Evolutionary conservation across 2,113 vertebrate species (phyloP).

Genomic region (Ahaetulla prasina): DNA sequence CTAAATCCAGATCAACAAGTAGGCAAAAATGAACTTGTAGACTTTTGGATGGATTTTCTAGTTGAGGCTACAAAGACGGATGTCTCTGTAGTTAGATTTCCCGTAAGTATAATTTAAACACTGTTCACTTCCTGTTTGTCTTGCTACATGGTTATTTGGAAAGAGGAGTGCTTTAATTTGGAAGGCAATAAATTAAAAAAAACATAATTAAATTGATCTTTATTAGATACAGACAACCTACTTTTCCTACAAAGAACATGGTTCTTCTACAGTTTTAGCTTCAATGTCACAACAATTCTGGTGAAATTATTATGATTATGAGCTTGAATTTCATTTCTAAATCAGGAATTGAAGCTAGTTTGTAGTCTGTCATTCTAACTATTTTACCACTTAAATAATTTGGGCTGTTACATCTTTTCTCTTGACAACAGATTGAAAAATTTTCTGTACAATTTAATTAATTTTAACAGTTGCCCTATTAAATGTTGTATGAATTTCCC

Average conservation of each 20-base stretch:
- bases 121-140: not conserved
- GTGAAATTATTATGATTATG: not conserved
- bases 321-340: not conserved
- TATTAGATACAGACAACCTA: not conserved
- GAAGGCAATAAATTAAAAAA: slow-evolving; percentile 19
- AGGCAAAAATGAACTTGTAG: slow-evolving; percentile 87
- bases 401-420: not conserved
- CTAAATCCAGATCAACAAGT: slow-evolving; percentile 77
- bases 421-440: not conserved
- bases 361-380: not conserved
- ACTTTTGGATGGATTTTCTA: slow-evolving; percentile 99
- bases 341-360: not conserved
- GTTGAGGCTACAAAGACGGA: slow-evolving; percentile 93
- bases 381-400: not conserved
- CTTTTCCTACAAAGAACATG: not conserved
- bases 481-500: not conserved
- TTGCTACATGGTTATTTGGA: not conserved
- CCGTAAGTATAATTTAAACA: slow-evolving; percentile 72
- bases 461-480: not conserved
- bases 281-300: not conserved
- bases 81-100: slow-evolving; percentile 92
- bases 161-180: not conserved
- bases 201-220: not conserved
- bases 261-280: not conserved
- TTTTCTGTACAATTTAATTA: not conserved